phyloP scores from a whole-genome alignment of 2,797 vertebrate genomes.

The Phalloptychus januarius region DNA sequence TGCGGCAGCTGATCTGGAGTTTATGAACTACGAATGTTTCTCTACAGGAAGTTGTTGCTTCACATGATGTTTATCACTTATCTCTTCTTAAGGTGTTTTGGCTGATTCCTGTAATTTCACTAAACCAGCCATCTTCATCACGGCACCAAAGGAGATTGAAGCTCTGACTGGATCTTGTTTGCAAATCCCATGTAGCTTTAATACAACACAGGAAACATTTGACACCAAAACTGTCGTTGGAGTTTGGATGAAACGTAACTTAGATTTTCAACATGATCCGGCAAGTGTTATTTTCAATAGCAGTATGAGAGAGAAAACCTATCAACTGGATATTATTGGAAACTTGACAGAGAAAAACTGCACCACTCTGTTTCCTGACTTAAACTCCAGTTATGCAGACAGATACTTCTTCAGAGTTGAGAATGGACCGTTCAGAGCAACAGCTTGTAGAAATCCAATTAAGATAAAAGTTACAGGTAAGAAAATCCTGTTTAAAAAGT shows the following conservation, averaged over 20 bases:
- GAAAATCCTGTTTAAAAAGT: neutral
- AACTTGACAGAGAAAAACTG: neutral
- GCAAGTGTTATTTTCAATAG: neutral
- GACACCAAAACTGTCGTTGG: neutral
- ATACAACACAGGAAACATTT: fast-evolving
- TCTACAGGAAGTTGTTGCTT: too few species aligned
- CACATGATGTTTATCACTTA: neutral
- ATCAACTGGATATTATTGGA: neutral
- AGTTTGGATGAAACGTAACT: neutral
- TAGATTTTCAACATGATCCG: neutral
- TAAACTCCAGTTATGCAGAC: neutral
- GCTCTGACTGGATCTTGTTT: slow-evolving; percentile 10
- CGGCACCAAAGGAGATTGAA: neutral
- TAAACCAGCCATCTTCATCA: neutral
- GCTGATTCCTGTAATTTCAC: neutral
- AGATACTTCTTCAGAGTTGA: neutral
- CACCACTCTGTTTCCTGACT: neutral
- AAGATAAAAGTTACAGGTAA: neutral
- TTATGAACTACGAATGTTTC: neutral
- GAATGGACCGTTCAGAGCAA: neutral
- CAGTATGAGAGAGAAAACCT: neutral
- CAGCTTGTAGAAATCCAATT: neutral
- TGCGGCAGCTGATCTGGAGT: neutral
- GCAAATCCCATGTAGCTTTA: slow-evolving; percentile 1
- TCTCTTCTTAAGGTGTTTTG: neutral